Evolutionary conservation across 2,797 vertebrate species (phyloP).

Genomic region (Muscicapa striata): DNA sequence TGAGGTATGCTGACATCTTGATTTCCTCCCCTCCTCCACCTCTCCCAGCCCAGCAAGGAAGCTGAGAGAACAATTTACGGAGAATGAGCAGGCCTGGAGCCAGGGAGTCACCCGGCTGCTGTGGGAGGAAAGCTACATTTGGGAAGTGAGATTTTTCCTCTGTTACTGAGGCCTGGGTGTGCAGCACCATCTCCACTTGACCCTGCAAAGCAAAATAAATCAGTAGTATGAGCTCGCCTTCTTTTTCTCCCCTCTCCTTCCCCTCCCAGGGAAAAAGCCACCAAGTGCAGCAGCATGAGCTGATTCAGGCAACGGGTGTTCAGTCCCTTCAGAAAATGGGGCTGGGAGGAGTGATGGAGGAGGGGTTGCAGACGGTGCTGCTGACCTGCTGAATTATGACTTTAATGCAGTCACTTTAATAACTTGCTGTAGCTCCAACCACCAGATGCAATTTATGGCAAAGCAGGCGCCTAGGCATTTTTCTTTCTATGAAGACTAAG

Average conservation of each 20-base stretch:
- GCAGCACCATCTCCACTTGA: not conserved
- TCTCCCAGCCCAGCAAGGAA: not conserved
- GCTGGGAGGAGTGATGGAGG: slow-evolving; percentile 36
- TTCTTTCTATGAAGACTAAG: slow-evolving; percentile 71
- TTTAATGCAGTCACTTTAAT: slow-evolving; percentile 65
- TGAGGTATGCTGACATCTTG: not conserved
- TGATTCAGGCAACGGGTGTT: not conserved
- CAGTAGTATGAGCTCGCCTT: not conserved
- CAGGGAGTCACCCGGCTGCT: not conserved
- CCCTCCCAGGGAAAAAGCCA: not conserved
- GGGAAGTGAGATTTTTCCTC: slow-evolving; percentile 1
- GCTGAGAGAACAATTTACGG: not conserved
- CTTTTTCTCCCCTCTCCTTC: not conserved
- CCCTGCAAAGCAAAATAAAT: not conserved
- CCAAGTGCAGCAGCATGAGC: not conserved
- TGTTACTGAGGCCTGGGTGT: not conserved
- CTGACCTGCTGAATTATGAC: slow-evolving; percentile 65
- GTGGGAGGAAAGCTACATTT: not conserved
- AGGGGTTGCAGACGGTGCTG: slow-evolving; percentile 38
- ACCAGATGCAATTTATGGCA: slow-evolving; percentile 68
- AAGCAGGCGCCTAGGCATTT: slow-evolving; percentile 66
- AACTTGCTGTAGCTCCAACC: slow-evolving; percentile 69
- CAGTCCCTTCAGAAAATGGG: slow-evolving; percentile 22
- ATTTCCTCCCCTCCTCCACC: not conserved
- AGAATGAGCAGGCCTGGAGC: not conserved